Evolutionary conservation across 1,140 invertebrate genomes (phyloP), one percentile per base, ranked within the genome.

Genomic region (Orius insidiosus): DNA sequence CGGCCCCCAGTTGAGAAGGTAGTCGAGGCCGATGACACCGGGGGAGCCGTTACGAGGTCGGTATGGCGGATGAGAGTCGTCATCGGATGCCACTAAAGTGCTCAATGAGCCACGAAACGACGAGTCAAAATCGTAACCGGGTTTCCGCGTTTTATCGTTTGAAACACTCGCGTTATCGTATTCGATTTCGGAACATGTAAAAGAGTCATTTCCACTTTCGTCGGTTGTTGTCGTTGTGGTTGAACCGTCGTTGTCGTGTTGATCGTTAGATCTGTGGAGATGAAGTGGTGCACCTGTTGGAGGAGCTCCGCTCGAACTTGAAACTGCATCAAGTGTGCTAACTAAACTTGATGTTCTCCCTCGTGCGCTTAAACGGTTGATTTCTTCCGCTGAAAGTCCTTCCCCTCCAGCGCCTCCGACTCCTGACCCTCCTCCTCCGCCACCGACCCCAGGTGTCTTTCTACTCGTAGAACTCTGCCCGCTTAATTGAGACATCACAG

Each of bases 141-240:
- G 39, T 10, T 47, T 49, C 1, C 51, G 47, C 11, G 50, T 48
- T 33, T 54, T 55, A 10, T 54, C 47, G 6, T 78, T 79, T 11
- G 72, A 78, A 14, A 86, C 65, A 52, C 81, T 85, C 50, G 82
- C 80, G 56, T 88, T 85, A 56, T 96, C 90, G 60, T 93, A 94
- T 61, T 97, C 92, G 59, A 95, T 95, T 67, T 97, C 90, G 1
- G 90, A 96, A 63, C 90, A 96, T 0, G 90, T 96, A 65, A 96
- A 97, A 50, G 89, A 94, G 58, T 97, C 92, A 64, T 95, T 93
- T 3, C 86, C 87, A 59, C 85, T 90, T 60, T 94, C 89, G 57
- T 94, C 88, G 5, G 88, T 89, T 1, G 85, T 88, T n/a, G 41
- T 43, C 24, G 41, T 43, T 3, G 41, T 43, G 3, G 85, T 88